A percentile compares a stretch with the other conserved stretches of the same genome.
These are phyloP conservation scores for Xenopus laevis DNA, from an alignment of 2,113 vertebrate genomes.

Conservation along the genomic window DNA sequence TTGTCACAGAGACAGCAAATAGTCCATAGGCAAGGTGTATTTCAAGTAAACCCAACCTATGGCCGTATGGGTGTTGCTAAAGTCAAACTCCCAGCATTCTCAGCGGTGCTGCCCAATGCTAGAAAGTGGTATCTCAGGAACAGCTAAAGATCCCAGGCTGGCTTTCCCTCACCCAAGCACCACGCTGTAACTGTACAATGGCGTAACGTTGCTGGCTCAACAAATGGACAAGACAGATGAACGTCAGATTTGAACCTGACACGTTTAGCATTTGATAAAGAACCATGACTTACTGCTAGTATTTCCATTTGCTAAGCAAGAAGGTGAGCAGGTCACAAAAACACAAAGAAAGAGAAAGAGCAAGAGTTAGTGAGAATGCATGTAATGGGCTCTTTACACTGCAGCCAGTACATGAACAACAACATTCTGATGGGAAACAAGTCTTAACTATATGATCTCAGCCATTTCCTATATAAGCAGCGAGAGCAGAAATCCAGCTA, in stretches of 20 bases:
- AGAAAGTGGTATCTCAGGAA: not conserved
- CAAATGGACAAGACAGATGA: conserved; percentile 61
- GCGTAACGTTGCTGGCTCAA: conserved; percentile 57
- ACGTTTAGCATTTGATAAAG: conserved; percentile 78
- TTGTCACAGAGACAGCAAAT: not conserved
- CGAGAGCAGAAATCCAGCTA: too few species aligned
- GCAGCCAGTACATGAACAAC: conserved; percentile 39
- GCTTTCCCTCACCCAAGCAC: conserved; percentile 46
- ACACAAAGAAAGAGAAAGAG: conserved; percentile 75
- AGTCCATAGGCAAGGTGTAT: conserved; percentile 40
- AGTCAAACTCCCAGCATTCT: not conserved
- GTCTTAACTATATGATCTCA: too few species aligned
- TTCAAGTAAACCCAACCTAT: too few species aligned
- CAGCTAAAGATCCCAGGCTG: not conserved
- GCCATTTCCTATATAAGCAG: too few species aligned
- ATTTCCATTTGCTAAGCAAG: conserved; percentile 99
- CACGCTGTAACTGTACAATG: conserved; percentile 53
- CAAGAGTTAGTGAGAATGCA: conserved; percentile 91
- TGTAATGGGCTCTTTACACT: conserved; percentile 66
- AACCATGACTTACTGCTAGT: conserved; percentile 98
- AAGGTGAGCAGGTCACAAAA: conserved; percentile 93
- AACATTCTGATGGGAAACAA: not conserved
- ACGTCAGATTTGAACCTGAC: conserved; percentile 64
- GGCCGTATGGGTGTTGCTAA: not conserved
- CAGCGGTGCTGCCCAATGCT: not conserved